Base-by-base conservation (phyloP, 2,888 invertebrate genomes). In the Tipula confusa region DNA sequence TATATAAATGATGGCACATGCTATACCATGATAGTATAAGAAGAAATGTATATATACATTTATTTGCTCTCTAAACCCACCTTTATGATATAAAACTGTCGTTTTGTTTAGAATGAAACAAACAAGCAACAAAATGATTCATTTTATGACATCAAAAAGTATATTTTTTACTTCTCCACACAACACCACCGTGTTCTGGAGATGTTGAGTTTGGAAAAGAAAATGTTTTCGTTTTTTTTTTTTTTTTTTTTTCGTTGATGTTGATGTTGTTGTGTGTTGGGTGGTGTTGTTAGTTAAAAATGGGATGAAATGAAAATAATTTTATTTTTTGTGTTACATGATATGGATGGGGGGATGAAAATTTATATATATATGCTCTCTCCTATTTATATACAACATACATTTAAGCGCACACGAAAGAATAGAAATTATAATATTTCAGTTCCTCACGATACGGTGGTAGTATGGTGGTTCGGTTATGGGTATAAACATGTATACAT, bases 111-210 rank as follows among this genome's bases (percentile, higher is more conserved):
- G 80, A 80, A 80, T 29, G 80, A 80, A 80, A 80, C 29, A 80
- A 80, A 31, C 80, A 80, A 80, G 80, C 80, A 80, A 80, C 80
- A 80, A 80, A 80, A 80, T 80, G 80, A 80, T 80, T 80, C 80
- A 80, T 80, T 80, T 80, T 80, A 80, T 80, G 80, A 80, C 80
- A 80, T 80, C 80, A 31, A 80, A 64, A 80, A 80, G 80, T 80
- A 31, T 80, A 80, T n/a, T 80, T n/a, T 80, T 80, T 80, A 80
- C 31, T 80, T 80, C 80, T 31, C 13, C 80, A n/a, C n/a, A n/a
- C n/a, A n/a, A n/a, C n/a, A n/a, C n/a, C n/a, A 29, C 29, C 29
- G 31, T 80, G 80, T n/a, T 80, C 29, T 15, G 80, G n/a, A n/a
- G n/a, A 64, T 64, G 64, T 24, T 64, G 64, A 24, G 38, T 38